phyloP scores from a whole-genome alignment of 2,888 invertebrate genomes.

The Drosophila robusta region DNA sequence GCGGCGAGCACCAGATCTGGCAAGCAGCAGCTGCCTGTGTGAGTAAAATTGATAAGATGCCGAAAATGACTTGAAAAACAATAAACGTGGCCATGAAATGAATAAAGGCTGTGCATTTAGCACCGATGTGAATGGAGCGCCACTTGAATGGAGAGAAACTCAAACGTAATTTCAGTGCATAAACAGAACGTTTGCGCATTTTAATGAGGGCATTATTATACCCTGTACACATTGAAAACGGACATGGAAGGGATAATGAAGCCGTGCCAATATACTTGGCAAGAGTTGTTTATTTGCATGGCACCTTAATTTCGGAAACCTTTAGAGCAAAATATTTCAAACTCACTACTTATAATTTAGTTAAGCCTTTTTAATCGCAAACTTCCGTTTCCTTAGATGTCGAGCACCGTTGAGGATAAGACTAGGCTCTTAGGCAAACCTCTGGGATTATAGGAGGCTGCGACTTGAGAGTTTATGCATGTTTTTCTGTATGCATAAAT shows the following conservation, averaged over 20 bases:
- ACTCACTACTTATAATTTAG: no score
- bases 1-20: not conserved
- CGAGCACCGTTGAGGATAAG: no score
- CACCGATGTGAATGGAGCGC: slow-evolving; percentile 54
- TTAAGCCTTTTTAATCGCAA: not conserved
- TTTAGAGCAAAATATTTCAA: no score
- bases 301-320: no score
- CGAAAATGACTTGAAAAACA: slow-evolving; percentile 76
- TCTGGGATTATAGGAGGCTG: no score
- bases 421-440: no score
- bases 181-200: slow-evolving; percentile 77
- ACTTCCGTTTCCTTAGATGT: no score
- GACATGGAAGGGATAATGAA: not conserved
- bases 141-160: slow-evolving; percentile 34
- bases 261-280: not conserved
- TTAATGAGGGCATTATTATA: slow-evolving; percentile 67
- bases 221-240: not conserved
- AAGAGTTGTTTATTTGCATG: not conserved
- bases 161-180: slow-evolving; percentile 67
- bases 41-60: slow-evolving; percentile 80
- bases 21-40: slow-evolving; percentile 28
- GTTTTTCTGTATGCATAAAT: no score
- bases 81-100: slow-evolving; percentile 78
- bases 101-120: slow-evolving; percentile 65
- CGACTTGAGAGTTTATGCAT: no score